These are phyloP conservation scores for Troides aeacus DNA, from an alignment of 2,888 invertebrate genomes.

Conservation along the genomic window DNA sequence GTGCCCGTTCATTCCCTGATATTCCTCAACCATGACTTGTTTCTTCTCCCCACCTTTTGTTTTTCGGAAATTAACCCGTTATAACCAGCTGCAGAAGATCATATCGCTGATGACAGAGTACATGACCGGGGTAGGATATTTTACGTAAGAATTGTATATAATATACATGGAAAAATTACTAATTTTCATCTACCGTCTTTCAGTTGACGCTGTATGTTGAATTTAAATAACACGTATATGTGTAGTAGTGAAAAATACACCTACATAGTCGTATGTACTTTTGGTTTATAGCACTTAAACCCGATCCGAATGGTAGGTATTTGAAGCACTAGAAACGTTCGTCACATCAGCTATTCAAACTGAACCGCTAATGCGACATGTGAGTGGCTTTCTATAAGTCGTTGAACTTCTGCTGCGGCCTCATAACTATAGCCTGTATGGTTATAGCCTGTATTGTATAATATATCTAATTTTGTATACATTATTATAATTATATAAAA, in stretches of 20 bases:
- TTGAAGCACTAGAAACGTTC: constrained; percentile 19
- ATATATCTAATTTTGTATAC: neutral
- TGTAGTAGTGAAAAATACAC: neutral
- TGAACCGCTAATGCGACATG: constrained; percentile 10
- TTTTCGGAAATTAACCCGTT: too few species aligned
- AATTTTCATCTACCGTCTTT: too few species aligned
- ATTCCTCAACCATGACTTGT: too few species aligned
- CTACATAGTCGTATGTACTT: neutral
- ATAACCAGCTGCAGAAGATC: too few species aligned
- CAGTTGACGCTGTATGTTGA: too few species aligned
- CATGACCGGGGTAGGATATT: too few species aligned
- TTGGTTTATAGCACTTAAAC: neutral
- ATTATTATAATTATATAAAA: neutral
- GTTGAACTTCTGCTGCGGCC: constrained; percentile 2
- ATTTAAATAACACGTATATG: too few species aligned
- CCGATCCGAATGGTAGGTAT: constrained; percentile 6
- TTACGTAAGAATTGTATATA: too few species aligned
- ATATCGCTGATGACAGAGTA: too few species aligned
- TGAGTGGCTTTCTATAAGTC: constrained; percentile 4
- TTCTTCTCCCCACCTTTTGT: too few species aligned
- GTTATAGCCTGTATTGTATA: neutral
- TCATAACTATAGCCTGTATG: neutral
- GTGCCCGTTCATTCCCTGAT: too few species aligned
- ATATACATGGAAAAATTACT: too few species aligned
- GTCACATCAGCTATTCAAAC: constrained; percentile 11